A percentile compares a stretch with the other conserved stretches of the same genome.
These are phyloP conservation scores for Thinocorus orbignyianus DNA, from an alignment of 2,113 vertebrate genomes.

Conservation along the genomic window DNA sequence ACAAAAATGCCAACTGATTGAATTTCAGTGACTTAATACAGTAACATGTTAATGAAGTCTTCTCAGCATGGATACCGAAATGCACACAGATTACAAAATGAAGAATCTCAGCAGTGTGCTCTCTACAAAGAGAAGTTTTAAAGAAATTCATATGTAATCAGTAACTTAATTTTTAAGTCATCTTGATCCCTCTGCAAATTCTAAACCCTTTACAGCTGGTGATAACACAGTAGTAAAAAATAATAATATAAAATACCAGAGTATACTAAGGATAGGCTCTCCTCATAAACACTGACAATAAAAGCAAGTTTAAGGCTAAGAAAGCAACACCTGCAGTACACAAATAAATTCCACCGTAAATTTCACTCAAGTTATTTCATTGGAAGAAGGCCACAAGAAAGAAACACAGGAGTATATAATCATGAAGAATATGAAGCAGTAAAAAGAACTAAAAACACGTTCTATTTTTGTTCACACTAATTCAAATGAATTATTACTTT, in stretches of 20 bases:
- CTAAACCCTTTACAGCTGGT: background rate
- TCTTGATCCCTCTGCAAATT: background rate
- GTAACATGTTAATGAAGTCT: background rate
- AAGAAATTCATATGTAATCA: background rate
- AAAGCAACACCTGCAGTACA: background rate
- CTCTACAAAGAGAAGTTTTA: background rate
- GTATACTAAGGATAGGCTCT: background rate
- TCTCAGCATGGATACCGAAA: background rate
- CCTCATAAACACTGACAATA: background rate
- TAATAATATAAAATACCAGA: background rate
- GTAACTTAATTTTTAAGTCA: background rate
- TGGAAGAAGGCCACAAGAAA: slow-evolving; percentile 36
- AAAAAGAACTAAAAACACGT: slow-evolving; percentile 32
- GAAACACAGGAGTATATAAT: slow-evolving; percentile 42
- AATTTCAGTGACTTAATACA: slow-evolving; percentile 6
- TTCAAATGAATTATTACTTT: slow-evolving; percentile 29
- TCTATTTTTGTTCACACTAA: slow-evolving; percentile 29
- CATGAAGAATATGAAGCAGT: slow-evolving; percentile 27
- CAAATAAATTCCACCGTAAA: slow-evolving; percentile 44
- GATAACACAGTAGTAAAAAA: background rate
- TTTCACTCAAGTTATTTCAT: background rate
- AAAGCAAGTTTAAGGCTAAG: background rate
- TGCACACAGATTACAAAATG: background rate
- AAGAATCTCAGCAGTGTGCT: background rate
- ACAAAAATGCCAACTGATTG: slow-evolving; percentile 30